phyloP scores from a whole-genome alignment of 2,797 vertebrate genomes.

The Sebastiscus albofasciatus region DNA sequence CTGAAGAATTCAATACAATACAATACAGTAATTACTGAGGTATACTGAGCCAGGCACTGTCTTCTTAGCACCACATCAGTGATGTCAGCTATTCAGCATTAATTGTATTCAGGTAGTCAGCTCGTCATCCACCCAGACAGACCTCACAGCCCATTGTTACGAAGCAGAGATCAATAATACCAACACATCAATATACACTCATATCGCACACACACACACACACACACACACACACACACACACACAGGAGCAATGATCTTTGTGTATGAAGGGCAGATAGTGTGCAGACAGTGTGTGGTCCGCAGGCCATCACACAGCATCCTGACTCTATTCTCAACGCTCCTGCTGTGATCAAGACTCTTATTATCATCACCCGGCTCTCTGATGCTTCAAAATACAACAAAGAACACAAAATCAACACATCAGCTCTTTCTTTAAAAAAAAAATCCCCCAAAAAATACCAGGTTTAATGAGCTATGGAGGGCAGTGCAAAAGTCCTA shows the following conservation, averaged over 20 bases:
- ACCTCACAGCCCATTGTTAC: constrained; percentile 3
- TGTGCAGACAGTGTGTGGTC: constrained; percentile 3
- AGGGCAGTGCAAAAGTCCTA: not conserved
- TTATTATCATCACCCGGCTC: not conserved
- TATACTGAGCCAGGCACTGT: not conserved
- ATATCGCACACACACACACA: not conserved
- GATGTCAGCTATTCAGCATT: not conserved
- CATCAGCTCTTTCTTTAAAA: not conserved
- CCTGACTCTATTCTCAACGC: not conserved
- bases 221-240: not conserved
- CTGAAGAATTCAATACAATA: not conserved
- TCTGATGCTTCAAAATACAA: constrained; percentile 1
- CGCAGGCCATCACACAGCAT: not conserved
- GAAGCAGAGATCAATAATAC: constrained; percentile 28
- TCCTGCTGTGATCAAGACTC: constrained; percentile 28
- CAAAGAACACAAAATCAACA: constrained; percentile 8
- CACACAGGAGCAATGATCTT: not conserved
- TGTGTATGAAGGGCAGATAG: constrained; percentile 1
- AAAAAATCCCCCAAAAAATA: not conserved
- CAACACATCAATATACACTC: constrained; percentile 6
- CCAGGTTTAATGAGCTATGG: not conserved
- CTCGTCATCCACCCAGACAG: not conserved
- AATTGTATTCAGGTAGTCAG: constrained; percentile 6
- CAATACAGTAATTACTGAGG: not conserved
- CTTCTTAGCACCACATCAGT: not conserved